Conservation (phyloP, 2,888 invertebrate species). For the Pasiphila rectangulata region DNA sequence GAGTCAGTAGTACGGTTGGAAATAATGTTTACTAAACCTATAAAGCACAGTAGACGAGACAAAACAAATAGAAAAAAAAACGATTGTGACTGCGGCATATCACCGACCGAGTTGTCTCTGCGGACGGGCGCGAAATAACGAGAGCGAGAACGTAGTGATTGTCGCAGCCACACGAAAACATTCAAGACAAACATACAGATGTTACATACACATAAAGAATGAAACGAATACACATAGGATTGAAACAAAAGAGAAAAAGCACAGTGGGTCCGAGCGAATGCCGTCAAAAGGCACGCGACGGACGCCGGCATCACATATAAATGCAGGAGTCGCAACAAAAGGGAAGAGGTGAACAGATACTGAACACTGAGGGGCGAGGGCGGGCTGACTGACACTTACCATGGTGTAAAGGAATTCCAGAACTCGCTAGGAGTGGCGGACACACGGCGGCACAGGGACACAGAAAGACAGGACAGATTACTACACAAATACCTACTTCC, state of each 20-base stretch:
- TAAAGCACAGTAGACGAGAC: conserved; percentile 80
- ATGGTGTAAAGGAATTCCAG: conserved; percentile 99
- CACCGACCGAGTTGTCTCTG: conserved; percentile 22
- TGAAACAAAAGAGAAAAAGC: conserved; percentile 78
- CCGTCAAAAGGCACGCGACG: conserved; percentile 67
- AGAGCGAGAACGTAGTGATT: conserved; percentile 36
- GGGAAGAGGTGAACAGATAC: conserved; percentile 78
- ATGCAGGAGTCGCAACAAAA: conserved; percentile 80
- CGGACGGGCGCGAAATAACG: not conserved
- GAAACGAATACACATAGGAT: conserved; percentile 81
- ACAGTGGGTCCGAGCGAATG: conserved; percentile 71
- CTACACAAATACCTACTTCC: conserved; percentile 82
- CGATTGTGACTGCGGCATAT: conserved; percentile 73
- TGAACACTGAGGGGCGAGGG: conserved; percentile 82
- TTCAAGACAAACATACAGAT: conserved; percentile 81
- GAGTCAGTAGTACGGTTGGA: conserved; percentile 65
- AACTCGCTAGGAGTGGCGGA: conserved; percentile 94
- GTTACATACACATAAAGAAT: conserved; percentile 82
- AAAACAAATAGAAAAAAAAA: conserved; percentile 77
- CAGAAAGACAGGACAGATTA: conserved; percentile 84
- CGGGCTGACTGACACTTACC: conserved; percentile 92
- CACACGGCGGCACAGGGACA: conserved; percentile 86
- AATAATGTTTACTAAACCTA: conserved; percentile 57
- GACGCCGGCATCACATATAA: conserved; percentile 77
- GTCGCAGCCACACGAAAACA: conserved; percentile 76